phyloP scores from a whole-genome alignment of 1,140 invertebrate species.

The Drosophila yakuba region DNA sequence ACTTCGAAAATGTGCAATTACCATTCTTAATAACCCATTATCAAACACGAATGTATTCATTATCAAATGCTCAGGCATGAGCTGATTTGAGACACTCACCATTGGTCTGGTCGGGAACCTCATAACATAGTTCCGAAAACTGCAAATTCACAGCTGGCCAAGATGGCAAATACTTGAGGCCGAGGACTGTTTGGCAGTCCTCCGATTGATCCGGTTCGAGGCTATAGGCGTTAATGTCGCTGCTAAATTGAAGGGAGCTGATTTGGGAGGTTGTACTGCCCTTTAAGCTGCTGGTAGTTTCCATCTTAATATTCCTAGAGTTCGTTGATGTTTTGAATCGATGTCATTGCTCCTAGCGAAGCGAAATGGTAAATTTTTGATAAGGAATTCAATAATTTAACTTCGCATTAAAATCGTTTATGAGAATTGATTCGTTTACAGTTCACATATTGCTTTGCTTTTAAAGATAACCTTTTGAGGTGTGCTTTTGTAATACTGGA shows the following conservation, averaged over 20 bases:
- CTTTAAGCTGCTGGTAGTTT: constrained; percentile 11
- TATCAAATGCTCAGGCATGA: background rate
- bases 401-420: background rate
- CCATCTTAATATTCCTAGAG: constrained; percentile 35
- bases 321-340: background rate
- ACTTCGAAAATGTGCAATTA: constrained; percentile 29
- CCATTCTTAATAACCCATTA: constrained; percentile 28
- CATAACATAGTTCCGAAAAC: constrained; percentile 89
- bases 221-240: constrained; percentile 78
- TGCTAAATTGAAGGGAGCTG: constrained; percentile 75
- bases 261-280: constrained; percentile 48
- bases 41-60: constrained; percentile 14
- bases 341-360: constrained; percentile 17
- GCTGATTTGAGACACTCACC: constrained; percentile 81
- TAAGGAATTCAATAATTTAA: constrained; percentile 3
- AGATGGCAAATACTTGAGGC: constrained; percentile 87
- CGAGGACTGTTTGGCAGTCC: constrained; percentile 53
- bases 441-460: background rate
- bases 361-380: background rate
- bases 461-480: constrained; percentile 22
- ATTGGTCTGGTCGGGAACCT: constrained; percentile 85
- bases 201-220: constrained; percentile 58
- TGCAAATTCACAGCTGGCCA: constrained; percentile 89
- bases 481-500: background rate
- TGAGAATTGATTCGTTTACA: background rate